Conservation (phyloP, 2,888 invertebrate genomes). For the Macaria liturata region DNA sequence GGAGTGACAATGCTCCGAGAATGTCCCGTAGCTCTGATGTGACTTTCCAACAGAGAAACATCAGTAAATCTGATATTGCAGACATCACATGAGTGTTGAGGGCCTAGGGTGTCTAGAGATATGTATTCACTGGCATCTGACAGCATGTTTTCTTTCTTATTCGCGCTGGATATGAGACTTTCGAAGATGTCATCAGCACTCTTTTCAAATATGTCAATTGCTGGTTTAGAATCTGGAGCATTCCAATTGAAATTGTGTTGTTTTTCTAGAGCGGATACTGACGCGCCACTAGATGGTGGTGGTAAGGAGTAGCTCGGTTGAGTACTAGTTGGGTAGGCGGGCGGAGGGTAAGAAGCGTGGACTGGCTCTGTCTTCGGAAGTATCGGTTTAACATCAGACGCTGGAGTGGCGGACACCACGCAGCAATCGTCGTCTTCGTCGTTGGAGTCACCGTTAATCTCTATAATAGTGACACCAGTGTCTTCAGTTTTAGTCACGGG, state of each 20-base stretch:
- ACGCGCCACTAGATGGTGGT: conserved; percentile 38
- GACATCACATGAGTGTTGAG: conserved; percentile 83
- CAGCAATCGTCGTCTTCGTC: conserved; percentile 79
- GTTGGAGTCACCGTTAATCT: conserved; percentile 77
- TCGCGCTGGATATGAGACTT: conserved; percentile 65
- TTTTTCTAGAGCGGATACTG: conserved; percentile 58
- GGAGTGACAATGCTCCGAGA: conserved; percentile 68
- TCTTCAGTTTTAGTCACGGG: conserved; percentile 70
- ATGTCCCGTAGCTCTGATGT: conserved; percentile 81
- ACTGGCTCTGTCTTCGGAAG: conserved; percentile 66
- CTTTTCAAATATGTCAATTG: conserved; percentile 70
- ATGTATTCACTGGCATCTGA: conserved; percentile 84
- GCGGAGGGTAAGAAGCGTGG: conserved; percentile 48
- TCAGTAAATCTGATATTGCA: conserved; percentile 85
- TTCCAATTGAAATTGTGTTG: conserved; percentile 79
- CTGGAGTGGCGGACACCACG: conserved; percentile 74
- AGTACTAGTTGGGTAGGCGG: conserved; percentile 47
- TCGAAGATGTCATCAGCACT: conserved; percentile 78
- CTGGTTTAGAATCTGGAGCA: conserved; percentile 72
- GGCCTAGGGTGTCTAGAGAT: conserved; percentile 84
- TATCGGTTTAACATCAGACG: conserved; percentile 69
- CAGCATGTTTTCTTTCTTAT: conserved; percentile 67
- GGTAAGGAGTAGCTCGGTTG: conserved; percentile 49
- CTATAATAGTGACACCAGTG: conserved; percentile 61
- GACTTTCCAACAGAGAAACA: conserved; percentile 78